Evolutionary conservation across 2,888 invertebrate genomes (phyloP), one percentile per base, ranked within the genome.

Genomic region (Troglohyphantes excavatus): DNA sequence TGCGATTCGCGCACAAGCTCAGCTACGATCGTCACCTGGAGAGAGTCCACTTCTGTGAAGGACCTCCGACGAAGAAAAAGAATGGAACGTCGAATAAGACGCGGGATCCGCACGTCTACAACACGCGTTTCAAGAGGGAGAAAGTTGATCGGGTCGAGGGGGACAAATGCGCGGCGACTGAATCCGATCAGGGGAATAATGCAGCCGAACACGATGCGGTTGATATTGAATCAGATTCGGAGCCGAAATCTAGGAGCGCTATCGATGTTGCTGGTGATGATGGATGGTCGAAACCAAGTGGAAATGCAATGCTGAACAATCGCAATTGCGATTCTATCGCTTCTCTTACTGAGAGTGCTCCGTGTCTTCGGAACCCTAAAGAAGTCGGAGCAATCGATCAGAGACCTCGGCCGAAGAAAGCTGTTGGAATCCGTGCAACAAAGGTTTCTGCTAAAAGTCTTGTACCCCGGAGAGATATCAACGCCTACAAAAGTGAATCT

Each of bases 11-110:
- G 2, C 46, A 72, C n/a, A 43, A 46, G n/a, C 23, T 43, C 23
- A n/a, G 26, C 7, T 72, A 72, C n/a, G 26, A 17, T 2, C 46
- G 72, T 7, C 72, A 72, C 72, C 19, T 17, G 46, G 26, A 72
- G 11, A 43, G 46, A 23, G 53, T 72, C 2, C 72, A 72, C n/a
- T 17, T 7, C 0, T 23, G 46, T 27, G 72, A 26, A 17, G 17
- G 17, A 13, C 13, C 17, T 53, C 39, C 39, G 13, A 39, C 39
- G 13, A 39, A 9, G 33, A 53, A 17, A 17, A 53, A 11, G n/a
- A 13, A 53, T n/a, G 5, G 53, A 0, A 53, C 13, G n/a, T 0
- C 17, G 29, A 29, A 13, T 3, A 65, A 2, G 26, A 23, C 13
- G 23, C 7, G 21, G 11, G 78, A 26, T 26, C n/a, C 23, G 23